Base-by-base conservation (phyloP, 2,888 invertebrate species). In the Blastobasis lacticolella region DNA sequence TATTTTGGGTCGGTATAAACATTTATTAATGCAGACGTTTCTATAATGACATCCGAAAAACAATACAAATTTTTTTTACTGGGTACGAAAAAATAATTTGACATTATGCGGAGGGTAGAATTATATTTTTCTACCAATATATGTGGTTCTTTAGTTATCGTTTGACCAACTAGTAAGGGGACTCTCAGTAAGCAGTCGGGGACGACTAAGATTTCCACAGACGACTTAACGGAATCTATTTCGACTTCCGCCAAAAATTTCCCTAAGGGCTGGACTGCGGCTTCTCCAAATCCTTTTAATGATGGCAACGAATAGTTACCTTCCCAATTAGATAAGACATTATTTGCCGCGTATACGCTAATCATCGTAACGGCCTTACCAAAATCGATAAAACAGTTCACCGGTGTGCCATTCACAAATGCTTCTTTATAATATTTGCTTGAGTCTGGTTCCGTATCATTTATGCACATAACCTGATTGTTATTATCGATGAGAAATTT, bases 371-470 rank as follows among this genome's bases (percentile, higher is more conserved):
- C 49, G 10, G 52, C 46, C 45, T 54, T 57, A n/a, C 57, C 57
- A 40, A 57, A 54, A 48, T 57, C 55, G 37, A 57, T 37, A 23
- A 49, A 54, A 40, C 51, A 49, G 3, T 9, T 10, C 5, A 54
- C 37, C 9, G 37, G 10, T 5, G 9, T 5, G 10, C 50, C 48
- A 38, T 47, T 51, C n/a, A 57, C 40, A 7, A 6, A 36, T 8
- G 53, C 53, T 8, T 38, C 46, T 48, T 57, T 57, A 42, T 40
- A 51, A 50, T 51, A 57, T 46, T 57, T 57, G n/a, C n/a, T n/a
- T 5, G 46, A 41, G 23, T 51, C 49, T 10, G 49, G 46, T 37
- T 10, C 38, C n/a, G 10, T 10, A 5, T 40, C 40, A 8, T 37
- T 7, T 44, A 51, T 44, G 41, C 52, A 46, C 49, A 51, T 49